Conservation (phyloP, 2,113 vertebrate genomes). For the Anoura caudifer region DNA sequence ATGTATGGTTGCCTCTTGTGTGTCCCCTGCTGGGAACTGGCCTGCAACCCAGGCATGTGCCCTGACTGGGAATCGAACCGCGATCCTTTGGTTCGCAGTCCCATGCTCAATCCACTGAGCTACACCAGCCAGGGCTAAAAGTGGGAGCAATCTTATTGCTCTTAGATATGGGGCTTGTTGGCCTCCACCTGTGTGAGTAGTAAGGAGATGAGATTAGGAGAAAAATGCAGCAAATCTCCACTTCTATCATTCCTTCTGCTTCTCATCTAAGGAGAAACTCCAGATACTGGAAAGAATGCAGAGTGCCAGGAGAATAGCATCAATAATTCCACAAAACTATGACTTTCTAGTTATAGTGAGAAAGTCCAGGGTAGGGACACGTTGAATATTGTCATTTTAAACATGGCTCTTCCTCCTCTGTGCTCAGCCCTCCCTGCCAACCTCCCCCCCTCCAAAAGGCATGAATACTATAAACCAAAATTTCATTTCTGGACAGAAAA, state of each 20-base stretch:
- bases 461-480: not conserved
- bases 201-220: not conserved
- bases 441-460: not conserved
- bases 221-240: not conserved
- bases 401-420: not conserved
- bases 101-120: too few relatives aligned
- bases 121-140: too few relatives aligned
- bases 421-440: not conserved
- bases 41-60: too few relatives aligned
- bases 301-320: not conserved
- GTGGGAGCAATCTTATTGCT: not conserved
- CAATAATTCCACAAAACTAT: not conserved
- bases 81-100: too few relatives aligned
- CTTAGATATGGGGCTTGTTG: not conserved
- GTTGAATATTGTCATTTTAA: not conserved
- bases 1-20: too few relatives aligned
- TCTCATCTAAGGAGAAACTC: not conserved
- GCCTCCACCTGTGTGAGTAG: not conserved
- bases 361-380: not conserved
- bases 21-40: too few relatives aligned
- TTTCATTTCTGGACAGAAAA: not conserved
- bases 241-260: slow-evolving; percentile 16
- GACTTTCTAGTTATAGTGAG: not conserved
- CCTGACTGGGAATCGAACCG: too few relatives aligned
- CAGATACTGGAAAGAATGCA: not conserved